Conservation (phyloP, 1,140 invertebrate species). For the Anoplophora glabripennis region DNA sequence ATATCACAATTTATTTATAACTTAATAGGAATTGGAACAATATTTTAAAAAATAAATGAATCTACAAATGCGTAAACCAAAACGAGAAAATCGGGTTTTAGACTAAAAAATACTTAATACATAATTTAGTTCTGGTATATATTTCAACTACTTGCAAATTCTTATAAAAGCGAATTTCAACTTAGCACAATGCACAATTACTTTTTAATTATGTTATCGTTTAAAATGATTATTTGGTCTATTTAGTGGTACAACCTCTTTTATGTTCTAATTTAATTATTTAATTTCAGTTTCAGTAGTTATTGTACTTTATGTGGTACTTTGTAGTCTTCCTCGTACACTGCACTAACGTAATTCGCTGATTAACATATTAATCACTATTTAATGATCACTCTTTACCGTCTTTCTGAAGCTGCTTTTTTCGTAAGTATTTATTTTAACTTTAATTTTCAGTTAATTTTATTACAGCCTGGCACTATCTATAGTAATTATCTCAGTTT, state of each 20-base stretch:
- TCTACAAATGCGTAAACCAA: too few relatives aligned
- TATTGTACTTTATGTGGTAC: slow-evolving; percentile 10
- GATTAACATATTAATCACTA: slow-evolving; percentile 26
- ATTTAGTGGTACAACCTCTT: neutral
- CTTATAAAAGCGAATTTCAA: neutral
- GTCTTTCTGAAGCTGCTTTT: slow-evolving; percentile 20
- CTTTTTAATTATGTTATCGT: neutral
- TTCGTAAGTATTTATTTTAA: slow-evolving; percentile 22
- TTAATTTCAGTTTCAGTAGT: neutral
- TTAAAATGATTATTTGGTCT: slow-evolving; percentile 6
- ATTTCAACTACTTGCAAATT: too few relatives aligned
- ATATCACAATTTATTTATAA: too few relatives aligned
- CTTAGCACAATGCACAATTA: neutral
- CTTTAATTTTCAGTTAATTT: neutral
- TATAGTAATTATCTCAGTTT: neutral
- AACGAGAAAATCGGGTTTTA: too few relatives aligned
- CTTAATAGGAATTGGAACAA: too few relatives aligned
- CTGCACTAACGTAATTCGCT: slow-evolving; percentile 24
- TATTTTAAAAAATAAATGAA: too few relatives aligned
- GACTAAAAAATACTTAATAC: too few relatives aligned
- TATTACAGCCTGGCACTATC: neutral
- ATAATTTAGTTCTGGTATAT: too few relatives aligned
- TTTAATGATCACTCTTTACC: slow-evolving; percentile 12
- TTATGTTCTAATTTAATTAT: slow-evolving; percentile 14
- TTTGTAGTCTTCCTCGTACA: slow-evolving; percentile 1